A percentile compares a stretch with the other conserved stretches of the same genome.
These are phyloP conservation scores for Oriolus oriolus DNA, from an alignment of 2,113 vertebrate species.

Conservation along the genomic window DNA sequence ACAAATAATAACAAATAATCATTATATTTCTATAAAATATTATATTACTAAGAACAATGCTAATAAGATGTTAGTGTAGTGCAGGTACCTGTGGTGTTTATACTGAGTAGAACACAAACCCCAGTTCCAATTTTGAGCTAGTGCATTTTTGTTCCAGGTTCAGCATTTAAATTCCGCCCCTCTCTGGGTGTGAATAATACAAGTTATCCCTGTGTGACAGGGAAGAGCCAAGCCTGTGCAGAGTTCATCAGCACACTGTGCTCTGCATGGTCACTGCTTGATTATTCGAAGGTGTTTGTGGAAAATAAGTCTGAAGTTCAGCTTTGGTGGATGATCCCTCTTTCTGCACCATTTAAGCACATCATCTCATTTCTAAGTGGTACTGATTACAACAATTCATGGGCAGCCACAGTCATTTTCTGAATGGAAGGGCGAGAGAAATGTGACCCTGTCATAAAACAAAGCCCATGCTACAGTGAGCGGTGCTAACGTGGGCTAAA, in stretches of 20 bases:
- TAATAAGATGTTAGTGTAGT: background rate
- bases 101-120: background rate
- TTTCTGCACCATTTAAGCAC: background rate
- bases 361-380: background rate
- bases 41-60: background rate
- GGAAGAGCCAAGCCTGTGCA: background rate
- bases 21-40: background rate
- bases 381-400: background rate
- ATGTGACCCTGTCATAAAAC: background rate
- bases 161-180: background rate
- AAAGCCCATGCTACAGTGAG: background rate
- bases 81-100: background rate
- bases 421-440: background rate
- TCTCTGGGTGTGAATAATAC: background rate
- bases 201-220: background rate
- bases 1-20: background rate
- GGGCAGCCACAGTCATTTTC: background rate
- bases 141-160: background rate
- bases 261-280: background rate
- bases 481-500: fast-evolving
- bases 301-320: background rate
- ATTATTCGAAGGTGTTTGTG: background rate
- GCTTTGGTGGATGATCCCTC: background rate
- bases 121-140: background rate
- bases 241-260: background rate